These are phyloP conservation scores for Toxonevra muliebris DNA, from an alignment of 2,888 invertebrate species.

Conservation along the genomic window DNA sequence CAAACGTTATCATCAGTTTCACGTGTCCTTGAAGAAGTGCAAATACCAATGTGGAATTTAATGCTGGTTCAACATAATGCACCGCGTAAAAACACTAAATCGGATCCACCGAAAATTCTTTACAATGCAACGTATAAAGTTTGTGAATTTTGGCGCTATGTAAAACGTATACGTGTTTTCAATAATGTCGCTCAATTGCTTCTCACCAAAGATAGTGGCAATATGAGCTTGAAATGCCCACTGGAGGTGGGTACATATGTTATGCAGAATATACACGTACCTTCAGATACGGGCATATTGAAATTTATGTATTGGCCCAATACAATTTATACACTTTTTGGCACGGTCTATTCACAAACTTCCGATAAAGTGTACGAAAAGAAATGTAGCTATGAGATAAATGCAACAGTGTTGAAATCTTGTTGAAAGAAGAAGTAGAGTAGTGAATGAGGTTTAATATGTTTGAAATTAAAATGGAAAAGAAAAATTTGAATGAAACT, in stretches of 20 bases:
- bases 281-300: slow-evolving; percentile 49
- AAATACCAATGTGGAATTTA: slow-evolving; percentile 52
- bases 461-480: too few species aligned
- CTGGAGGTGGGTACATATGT: slow-evolving; percentile 49
- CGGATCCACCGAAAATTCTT: slow-evolving; percentile 42
- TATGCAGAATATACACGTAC: slow-evolving; percentile 50
- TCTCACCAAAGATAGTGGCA: slow-evolving; percentile 47
- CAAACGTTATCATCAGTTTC: slow-evolving; percentile 51
- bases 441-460: too few species aligned
- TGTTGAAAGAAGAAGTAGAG: too few species aligned
- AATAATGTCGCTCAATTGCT: slow-evolving; percentile 46
- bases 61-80: slow-evolving; percentile 45
- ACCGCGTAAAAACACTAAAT: slow-evolving; percentile 31
- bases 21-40: slow-evolving; percentile 45
- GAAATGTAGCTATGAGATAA: slow-evolving; percentile 51
- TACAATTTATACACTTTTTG: slow-evolving; percentile 48
- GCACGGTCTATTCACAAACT: slow-evolving; percentile 44
- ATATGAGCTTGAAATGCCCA: slow-evolving; percentile 54
- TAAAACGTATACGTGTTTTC: slow-evolving; percentile 50
- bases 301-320: slow-evolving; percentile 56
- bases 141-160: slow-evolving; percentile 52
- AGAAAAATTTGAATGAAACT: too few species aligned
- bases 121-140: slow-evolving; percentile 49
- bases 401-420: slow-evolving; percentile 51
- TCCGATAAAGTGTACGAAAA: slow-evolving; percentile 42